A percentile compares a stretch with the other conserved stretches of the same genome.
Conservation (phyloP, 2,113 vertebrate genomes). For the Aegotheles bennettii region DNA sequence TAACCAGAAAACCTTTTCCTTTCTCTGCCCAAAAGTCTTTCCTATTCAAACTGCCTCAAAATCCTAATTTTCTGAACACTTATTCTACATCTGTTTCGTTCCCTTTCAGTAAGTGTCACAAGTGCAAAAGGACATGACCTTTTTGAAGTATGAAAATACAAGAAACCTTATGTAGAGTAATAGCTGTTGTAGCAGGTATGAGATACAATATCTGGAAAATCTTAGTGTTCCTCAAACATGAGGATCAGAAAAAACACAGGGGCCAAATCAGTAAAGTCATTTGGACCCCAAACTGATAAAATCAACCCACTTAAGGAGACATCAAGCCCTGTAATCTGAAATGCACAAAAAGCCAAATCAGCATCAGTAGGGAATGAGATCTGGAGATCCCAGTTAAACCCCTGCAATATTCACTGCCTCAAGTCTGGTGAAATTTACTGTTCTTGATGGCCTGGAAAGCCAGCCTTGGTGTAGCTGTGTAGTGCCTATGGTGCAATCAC, state of each 20-base stretch:
- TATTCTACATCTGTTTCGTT: not conserved
- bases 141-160: not conserved
- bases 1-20: not conserved
- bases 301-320: not conserved
- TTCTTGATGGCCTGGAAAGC: not conserved
- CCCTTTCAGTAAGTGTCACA: not conserved
- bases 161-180: not conserved
- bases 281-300: not conserved
- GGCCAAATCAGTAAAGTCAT: not conserved
- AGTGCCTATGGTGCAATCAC: not conserved
- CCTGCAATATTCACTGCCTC: not conserved
- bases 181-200: not conserved
- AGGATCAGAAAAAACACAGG: not conserved
- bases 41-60: not conserved
- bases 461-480: not conserved
- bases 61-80: not conserved
- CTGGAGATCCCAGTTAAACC: not conserved
- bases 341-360: not conserved
- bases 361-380: accelerated
- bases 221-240: not conserved
- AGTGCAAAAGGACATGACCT: not conserved
- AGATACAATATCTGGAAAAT: not conserved
- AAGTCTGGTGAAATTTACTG: not conserved
- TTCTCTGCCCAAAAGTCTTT: not conserved
- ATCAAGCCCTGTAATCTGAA: not conserved